Conservation (phyloP, 2,113 vertebrate genomes). For the Hippocampus zosterae region DNA sequence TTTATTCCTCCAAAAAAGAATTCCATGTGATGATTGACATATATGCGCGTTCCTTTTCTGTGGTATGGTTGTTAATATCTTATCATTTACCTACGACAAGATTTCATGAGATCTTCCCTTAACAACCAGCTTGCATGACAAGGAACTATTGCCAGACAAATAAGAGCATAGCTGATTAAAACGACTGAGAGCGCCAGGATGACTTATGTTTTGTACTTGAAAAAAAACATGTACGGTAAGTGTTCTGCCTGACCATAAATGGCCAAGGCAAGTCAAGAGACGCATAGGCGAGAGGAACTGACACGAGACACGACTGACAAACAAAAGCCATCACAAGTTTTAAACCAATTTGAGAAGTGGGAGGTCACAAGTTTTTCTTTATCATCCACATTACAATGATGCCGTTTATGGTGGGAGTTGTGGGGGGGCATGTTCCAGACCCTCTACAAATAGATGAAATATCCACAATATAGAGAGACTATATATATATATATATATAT, state of each 20-base stretch:
- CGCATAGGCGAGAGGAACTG: too few relatives aligned
- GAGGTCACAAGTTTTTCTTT: too few relatives aligned
- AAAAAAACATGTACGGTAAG: too few relatives aligned
- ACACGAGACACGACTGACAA: too few relatives aligned
- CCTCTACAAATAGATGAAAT: too few relatives aligned
- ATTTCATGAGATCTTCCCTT: neutral
- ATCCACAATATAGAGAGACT: too few relatives aligned
- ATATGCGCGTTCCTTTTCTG: neutral
- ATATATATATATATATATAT: too few relatives aligned
- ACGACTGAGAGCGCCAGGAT: neutral
- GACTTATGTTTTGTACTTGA: neutral
- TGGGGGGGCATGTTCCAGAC: too few relatives aligned
- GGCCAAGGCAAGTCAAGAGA: neutral
- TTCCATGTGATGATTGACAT: neutral
- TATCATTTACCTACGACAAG: neutral
- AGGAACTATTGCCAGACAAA: neutral
- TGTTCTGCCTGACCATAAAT: neutral
- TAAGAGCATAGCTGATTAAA: neutral
- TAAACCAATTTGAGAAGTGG: too few relatives aligned
- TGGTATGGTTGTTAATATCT: neutral
- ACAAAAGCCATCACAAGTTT: too few relatives aligned
- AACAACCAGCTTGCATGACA: neutral
- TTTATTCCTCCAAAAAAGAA: neutral
- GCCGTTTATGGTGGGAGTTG: too few relatives aligned
- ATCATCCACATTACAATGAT: too few relatives aligned